Evolutionary conservation across 2,113 vertebrate species (phyloP).

Genomic region (cattle (Bos taurus)): ARS-UCD2.0 NC_037344.1:47080001-47080500

Average conservation of each 20-base stretch:
- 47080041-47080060: background rate
- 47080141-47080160: background rate
- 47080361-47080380: background rate
- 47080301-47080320: background rate
- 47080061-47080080: background rate
- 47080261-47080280: accelerated
- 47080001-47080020: background rate
- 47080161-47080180: background rate
- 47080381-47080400: background rate
- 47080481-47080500: background rate
- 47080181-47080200: background rate
- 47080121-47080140: background rate
- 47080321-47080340: background rate
- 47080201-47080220: background rate
- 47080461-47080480: background rate
- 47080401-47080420: background rate
- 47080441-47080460: background rate
- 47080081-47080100: background rate
- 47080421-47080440: too few species aligned
- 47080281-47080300: too few species aligned
- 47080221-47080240: background rate
- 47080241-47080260: background rate
- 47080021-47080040: background rate
- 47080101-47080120: background rate
- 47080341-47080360: background rate